Evolutionary conservation across 2,888 invertebrate species (phyloP).

Genomic region (Metacarcinus magister): DNA sequence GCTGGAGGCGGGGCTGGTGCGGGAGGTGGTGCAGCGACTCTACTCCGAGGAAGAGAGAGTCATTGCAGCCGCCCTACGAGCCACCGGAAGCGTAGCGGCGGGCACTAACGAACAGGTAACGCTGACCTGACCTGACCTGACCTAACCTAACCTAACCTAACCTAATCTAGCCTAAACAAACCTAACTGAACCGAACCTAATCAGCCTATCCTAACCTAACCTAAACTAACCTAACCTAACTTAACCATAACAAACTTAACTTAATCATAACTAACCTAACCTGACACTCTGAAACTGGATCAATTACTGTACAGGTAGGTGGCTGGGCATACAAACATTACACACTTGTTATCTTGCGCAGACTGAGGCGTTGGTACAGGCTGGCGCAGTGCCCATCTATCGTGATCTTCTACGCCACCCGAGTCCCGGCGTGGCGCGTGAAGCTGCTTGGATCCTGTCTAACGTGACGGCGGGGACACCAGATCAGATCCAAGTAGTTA

Average conservation of each 20-base stretch:
- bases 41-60: constrained; percentile 70
- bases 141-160: too few species aligned
- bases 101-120: constrained; percentile 68
- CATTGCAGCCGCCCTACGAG: constrained; percentile 65
- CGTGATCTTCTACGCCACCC: constrained; percentile 60
- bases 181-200: too few species aligned
- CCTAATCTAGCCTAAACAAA: too few species aligned
- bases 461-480: constrained; percentile 74
- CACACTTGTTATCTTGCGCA: neutral
- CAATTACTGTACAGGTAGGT: too few species aligned
- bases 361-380: constrained; percentile 74
- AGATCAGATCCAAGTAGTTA: constrained; percentile 67
- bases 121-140: too few species aligned
- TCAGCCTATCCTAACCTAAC: too few species aligned
- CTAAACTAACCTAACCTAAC: too few species aligned
- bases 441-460: constrained; percentile 74
- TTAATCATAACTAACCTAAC: too few species aligned
- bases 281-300: too few species aligned
- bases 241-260: too few species aligned
- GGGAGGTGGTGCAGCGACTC: constrained; percentile 74
- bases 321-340: too few species aligned
- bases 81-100: constrained; percentile 72
- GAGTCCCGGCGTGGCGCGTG: constrained; percentile 66
- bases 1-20: constrained; percentile 58
- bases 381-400: constrained; percentile 72